These are phyloP conservation scores for Sphecodes monilicornis DNA, from an alignment of 2,888 invertebrate species.

Conservation along the genomic window DNA sequence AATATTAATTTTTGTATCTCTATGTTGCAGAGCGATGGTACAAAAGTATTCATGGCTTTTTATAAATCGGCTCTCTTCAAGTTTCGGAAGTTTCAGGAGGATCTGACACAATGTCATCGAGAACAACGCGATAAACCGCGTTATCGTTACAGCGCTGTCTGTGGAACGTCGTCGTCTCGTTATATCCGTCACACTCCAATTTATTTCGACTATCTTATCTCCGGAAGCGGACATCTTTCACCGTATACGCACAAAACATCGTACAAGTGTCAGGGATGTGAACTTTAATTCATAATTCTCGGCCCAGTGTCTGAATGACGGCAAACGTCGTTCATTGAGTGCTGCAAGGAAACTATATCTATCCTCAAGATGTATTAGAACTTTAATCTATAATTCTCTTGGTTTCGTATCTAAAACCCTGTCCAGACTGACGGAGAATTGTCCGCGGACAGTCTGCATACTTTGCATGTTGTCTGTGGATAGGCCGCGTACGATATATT, in stretches of 20 bases:
- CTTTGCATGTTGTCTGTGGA: too few relatives aligned
- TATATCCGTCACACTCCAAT: conserved; percentile 19
- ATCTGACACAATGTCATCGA: not conserved
- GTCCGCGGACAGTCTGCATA: too few relatives aligned
- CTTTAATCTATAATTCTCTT: not conserved
- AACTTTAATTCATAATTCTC: conserved; percentile 11
- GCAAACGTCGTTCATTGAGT: not conserved
- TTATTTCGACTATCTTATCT: conserved; percentile 60
- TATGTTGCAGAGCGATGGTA: not conserved
- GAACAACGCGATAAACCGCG: conserved; percentile 37
- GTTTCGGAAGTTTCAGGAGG: not conserved
- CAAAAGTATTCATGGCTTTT: not conserved
- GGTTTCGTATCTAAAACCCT: too few relatives aligned
- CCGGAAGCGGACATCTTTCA: not conserved
- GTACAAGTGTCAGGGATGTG: not conserved
- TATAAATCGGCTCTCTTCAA: not conserved
- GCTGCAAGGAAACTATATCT: not conserved
- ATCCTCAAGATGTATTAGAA: not conserved
- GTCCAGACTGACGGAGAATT: too few relatives aligned
- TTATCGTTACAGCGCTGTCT: conserved; percentile 5
- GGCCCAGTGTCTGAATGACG: not conserved
- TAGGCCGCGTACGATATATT: too few relatives aligned
- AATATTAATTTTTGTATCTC: not conserved
- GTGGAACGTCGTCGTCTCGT: conserved; percentile 34
- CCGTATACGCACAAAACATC: not conserved